Conservation (phyloP, 2,113 vertebrate genomes). For the Lipophrys pholis region DNA sequence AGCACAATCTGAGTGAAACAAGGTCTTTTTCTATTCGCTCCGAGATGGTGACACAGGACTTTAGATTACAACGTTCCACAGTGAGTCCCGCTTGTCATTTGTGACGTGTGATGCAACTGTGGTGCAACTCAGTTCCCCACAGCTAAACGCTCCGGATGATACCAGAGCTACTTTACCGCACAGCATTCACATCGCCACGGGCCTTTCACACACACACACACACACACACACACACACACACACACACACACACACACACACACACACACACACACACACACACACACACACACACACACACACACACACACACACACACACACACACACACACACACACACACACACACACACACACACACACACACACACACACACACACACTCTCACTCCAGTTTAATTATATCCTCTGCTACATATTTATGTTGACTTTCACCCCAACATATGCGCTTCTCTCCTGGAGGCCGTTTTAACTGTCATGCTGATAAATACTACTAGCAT, state of each 20-base stretch:
- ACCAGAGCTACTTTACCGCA: constrained; percentile 5
- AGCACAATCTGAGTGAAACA: not conserved
- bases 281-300: not conserved
- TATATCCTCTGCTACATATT: constrained; percentile 6
- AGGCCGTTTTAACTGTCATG: not conserved
- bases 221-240: constrained; percentile 16
- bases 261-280: not conserved
- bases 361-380: not conserved
- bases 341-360: not conserved
- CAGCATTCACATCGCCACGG: not conserved
- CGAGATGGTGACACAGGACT: constrained; percentile 21
- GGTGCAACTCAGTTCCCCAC: constrained; percentile 47
- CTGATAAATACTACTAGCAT: not conserved
- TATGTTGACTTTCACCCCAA: not conserved
- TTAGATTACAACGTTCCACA: constrained; percentile 24
- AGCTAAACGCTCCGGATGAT: constrained; percentile 33
- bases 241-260: not conserved
- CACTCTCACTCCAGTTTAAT: not conserved
- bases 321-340: not conserved
- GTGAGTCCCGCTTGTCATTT: constrained; percentile 45
- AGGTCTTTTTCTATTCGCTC: not conserved
- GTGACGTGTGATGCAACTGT: constrained; percentile 62
- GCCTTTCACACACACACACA: constrained; percentile 15
- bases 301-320: constrained; percentile 6
- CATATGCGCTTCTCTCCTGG: not conserved